A percentile compares a stretch with the other conserved stretches of the same genome.
Conservation (phyloP, 2,113 vertebrate genomes). For the Rhegmatorhina hoffmannsi region DNA sequence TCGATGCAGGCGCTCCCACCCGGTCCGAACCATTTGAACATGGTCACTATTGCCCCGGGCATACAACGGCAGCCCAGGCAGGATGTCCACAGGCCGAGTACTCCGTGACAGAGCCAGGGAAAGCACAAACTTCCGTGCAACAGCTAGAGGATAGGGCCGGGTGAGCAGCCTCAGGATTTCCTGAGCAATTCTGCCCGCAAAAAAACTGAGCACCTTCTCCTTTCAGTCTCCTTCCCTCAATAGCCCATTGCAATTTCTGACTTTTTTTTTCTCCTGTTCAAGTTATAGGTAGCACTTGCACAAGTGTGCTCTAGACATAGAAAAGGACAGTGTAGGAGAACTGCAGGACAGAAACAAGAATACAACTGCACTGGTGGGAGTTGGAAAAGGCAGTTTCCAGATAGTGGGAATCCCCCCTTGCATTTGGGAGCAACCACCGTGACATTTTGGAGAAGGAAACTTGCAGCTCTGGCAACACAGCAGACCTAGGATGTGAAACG, state of each 20-base stretch:
- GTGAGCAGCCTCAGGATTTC: not conserved
- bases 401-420: not conserved
- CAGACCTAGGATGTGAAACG: not conserved
- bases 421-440: not conserved
- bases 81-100: not conserved
- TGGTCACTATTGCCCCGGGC: not conserved
- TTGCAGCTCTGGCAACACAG: not conserved
- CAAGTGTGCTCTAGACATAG: rapidly evolving
- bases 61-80: not conserved
- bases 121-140: not conserved
- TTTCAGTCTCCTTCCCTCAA: not conserved
- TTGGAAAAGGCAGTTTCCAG: not conserved
- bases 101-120: not conserved
- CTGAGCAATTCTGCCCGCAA: rapidly evolving
- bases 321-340: not conserved
- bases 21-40: rapidly evolving
- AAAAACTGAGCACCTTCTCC: not conserved
- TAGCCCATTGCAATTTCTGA: not conserved
- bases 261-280: not conserved
- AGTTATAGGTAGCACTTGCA: not conserved
- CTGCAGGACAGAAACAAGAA: not conserved
- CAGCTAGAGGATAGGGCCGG: not conserved
- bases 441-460: not conserved
- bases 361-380: not conserved
- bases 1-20: not conserved